These are phyloP conservation scores for Pseudomyrmex sp. DNA, from an alignment of 1,140 invertebrate species.

Conservation along the genomic window DNA sequence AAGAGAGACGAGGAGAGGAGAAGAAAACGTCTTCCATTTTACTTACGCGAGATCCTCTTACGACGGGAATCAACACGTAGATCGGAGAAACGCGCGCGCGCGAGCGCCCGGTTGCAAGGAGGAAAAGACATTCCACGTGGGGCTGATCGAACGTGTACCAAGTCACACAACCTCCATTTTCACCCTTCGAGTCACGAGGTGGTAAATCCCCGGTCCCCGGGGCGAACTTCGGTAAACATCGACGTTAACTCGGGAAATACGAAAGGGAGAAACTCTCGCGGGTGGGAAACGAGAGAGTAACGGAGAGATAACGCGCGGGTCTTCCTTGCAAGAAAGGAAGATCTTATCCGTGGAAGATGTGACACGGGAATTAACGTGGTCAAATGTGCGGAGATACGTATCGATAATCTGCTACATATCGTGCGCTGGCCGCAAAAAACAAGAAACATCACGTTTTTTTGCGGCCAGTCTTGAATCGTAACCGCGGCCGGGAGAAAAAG, in stretches of 20 bases:
- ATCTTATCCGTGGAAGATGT: conserved; percentile 13
- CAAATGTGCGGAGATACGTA: not conserved
- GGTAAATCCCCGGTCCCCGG: conserved; percentile 58
- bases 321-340: not conserved
- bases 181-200: conserved; percentile 42
- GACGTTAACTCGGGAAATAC: conserved; percentile 56
- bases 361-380: conserved; percentile 45
- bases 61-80: conserved; percentile 48
- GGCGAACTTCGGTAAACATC: conserved; percentile 67
- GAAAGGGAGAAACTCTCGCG: not conserved
- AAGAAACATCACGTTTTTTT: too few species aligned
- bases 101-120: not conserved
- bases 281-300: conserved; percentile 15
- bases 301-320: conserved; percentile 15
- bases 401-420: not conserved
- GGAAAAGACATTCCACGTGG: conserved; percentile 30
- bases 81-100: conserved; percentile 36
- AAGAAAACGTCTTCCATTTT: conserved; percentile 45
- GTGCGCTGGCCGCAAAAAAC: too few species aligned
- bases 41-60: conserved; percentile 51
- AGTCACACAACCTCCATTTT: conserved; percentile 62
- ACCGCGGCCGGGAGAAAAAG: not conserved
- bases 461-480: conserved; percentile 20
- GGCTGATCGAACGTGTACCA: conserved; percentile 67
- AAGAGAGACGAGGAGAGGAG: not conserved